Evolutionary conservation across 2,113 vertebrate genomes (phyloP), one percentile per base, ranked within the genome.

Genomic region (Cyanoramphus novaezelandiae): DNA sequence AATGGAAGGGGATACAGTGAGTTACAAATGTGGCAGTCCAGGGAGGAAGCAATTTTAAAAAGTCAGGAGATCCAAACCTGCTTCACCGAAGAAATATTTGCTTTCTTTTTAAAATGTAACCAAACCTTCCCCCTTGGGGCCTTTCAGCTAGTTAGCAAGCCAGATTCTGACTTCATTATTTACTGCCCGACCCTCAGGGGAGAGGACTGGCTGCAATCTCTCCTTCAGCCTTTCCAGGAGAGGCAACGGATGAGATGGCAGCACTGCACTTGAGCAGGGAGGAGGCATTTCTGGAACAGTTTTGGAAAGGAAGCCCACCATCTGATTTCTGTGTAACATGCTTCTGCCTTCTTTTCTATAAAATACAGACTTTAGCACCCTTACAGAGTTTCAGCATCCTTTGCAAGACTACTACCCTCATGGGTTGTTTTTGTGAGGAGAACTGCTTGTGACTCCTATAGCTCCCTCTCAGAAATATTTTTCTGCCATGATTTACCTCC

Each of bases 21-120:
- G 94, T 96, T 94, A 90, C 93, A 95, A 95, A 95, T 88, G 71
- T 86, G 67, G 65, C 77, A 87, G 90, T 84, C 62, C 65, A 86
- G 57, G 83, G 92, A 97, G 86, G 82, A 96, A 96, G 90, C 52
- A 93, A 96, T 96, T 96, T 96, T 86, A 75, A 53, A 92, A 55
- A 90, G 72, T 90, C 72, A 53, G 69, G 83, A 89, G 62, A 92
- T 96, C 91, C 95, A 92, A 95, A 85, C 70, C 52, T 87, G 81
- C 63, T 74, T 95, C 95, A 95, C 67, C 62, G 76, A 92, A 95
- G 81, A 97, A 95, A 81, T 91, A 96, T 94, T 96, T 91, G 44
- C 80, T 84, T 91, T 95, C 80, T 84, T 91, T 94, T 92, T 49
- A 79, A 81, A 86, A 79, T 91, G 93, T 93, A 96, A 92, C 88